Conservation (phyloP, 2,113 vertebrate genomes). For the Toxotes jaculatrix region DNA sequence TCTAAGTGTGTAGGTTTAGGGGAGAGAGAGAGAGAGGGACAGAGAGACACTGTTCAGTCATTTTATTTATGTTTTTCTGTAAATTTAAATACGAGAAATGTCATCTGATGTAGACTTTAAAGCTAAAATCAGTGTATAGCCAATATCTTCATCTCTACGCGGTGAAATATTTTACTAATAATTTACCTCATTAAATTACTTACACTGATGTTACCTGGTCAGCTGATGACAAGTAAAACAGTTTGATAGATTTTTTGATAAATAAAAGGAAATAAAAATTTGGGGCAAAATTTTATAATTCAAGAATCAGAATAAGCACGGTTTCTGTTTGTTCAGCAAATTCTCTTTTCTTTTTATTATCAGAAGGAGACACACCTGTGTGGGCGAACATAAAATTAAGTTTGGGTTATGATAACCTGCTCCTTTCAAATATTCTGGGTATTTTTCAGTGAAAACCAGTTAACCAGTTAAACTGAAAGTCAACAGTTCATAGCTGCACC, state of each 20-base stretch:
- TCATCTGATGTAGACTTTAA: constrained; percentile 25
- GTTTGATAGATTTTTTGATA: background rate
- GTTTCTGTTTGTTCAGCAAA: background rate
- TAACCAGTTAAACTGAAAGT: constrained; percentile 60
- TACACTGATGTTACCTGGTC: background rate
- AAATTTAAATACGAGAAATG: constrained; percentile 65
- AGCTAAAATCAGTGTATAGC: background rate
- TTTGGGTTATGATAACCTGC: no score
- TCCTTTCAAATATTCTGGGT: no score
- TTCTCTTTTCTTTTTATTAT: background rate
- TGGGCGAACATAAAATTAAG: no score
- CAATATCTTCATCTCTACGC: constrained; percentile 5
- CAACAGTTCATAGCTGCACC: constrained; percentile 70
- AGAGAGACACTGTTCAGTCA: constrained; percentile 11
- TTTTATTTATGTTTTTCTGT: constrained; percentile 59
- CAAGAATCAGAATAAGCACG: background rate
- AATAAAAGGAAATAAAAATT: background rate
- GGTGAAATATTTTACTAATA: background rate
- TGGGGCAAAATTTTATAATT: background rate
- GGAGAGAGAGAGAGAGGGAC: background rate
- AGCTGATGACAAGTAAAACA: background rate
- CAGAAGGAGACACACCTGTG: no score
- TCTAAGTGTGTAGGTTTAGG: constrained; percentile 19
- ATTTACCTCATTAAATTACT: background rate
- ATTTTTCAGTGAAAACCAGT: no score